phyloP scores from a whole-genome alignment of 2,113 vertebrate species.

The Galeopterus variegatus region DNA sequence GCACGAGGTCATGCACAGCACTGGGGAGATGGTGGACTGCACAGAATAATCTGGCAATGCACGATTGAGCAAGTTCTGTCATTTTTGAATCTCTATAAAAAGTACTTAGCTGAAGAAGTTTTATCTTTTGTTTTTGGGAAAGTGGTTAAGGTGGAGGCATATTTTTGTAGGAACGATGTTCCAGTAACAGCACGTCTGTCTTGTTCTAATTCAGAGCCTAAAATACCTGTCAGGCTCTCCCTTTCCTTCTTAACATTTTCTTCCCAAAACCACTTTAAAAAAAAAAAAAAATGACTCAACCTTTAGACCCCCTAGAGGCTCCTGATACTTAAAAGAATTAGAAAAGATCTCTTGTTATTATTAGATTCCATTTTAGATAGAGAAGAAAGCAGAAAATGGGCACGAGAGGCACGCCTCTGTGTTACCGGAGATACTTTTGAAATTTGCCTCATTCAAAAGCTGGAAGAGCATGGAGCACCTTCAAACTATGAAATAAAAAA shows the following conservation, averaged over 20 bases:
- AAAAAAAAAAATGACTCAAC: slow-evolving; percentile 65
- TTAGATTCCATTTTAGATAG: slow-evolving; percentile 56
- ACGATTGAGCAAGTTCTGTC: background rate
- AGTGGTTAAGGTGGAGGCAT: slow-evolving; percentile 8
- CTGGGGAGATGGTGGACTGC: background rate
- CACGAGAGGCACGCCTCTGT: slow-evolving; percentile 43
- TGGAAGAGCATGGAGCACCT: slow-evolving; percentile 6
- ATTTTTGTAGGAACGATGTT: background rate
- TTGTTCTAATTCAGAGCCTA: slow-evolving; percentile 21
- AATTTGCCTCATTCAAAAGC: slow-evolving; percentile 65
- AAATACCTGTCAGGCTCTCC: slow-evolving; percentile 50
- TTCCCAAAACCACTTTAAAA: slow-evolving; percentile 29
- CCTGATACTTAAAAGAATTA: slow-evolving; percentile 72
- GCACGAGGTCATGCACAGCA: rapidly evolving
- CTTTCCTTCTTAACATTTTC: slow-evolving; percentile 45
- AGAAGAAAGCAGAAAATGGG: slow-evolving; percentile 52
- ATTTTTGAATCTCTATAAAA: slow-evolving; percentile 32
- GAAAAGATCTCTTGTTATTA: slow-evolving; percentile 67
- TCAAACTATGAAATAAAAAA: slow-evolving; percentile 67
- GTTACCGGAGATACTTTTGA: slow-evolving; percentile 64
- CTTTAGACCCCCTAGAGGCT: slow-evolving; percentile 49
- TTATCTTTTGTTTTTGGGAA: slow-evolving; percentile 24
- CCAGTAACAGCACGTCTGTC: slow-evolving; percentile 45
- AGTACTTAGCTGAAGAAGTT: slow-evolving; percentile 1
- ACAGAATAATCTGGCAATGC: background rate